phyloP scores from a whole-genome alignment of 2,113 vertebrate genomes.

The Thryonomys swinderianus region DNA sequence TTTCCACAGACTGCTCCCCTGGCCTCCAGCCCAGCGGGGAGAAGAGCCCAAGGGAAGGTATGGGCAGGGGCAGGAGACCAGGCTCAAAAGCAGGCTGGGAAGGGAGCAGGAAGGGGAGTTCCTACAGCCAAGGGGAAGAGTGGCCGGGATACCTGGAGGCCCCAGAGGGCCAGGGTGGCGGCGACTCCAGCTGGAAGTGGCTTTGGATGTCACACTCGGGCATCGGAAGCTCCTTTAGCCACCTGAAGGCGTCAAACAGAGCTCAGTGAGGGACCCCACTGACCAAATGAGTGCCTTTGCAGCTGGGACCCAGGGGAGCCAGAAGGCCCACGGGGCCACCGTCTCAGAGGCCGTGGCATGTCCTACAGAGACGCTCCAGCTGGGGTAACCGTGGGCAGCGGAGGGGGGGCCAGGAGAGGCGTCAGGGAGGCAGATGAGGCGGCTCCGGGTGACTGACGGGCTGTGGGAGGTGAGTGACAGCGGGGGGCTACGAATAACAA shows the following conservation, averaged over 20 bases:
- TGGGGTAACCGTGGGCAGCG: neutral
- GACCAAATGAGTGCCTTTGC: neutral
- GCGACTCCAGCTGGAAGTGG: rapidly evolving
- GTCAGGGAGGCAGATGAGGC: neutral
- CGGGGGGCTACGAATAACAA: conserved; percentile 56
- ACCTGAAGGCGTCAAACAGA: neutral
- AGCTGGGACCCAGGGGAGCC: neutral
- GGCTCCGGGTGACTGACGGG: conserved; percentile 39
- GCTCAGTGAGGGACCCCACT: neutral
- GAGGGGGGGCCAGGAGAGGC: neutral
- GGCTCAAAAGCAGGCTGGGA: rapidly evolving
- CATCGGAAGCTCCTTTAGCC: no score
- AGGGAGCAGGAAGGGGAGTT: neutral
- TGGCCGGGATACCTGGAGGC: rapidly evolving
- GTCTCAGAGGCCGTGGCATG: neutral
- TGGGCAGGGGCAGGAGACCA: neutral
- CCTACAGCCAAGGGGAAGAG: no score
- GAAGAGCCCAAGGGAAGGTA: neutral
- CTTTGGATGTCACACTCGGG: neutral
- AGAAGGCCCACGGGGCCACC: neutral
- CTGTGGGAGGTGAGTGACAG: conserved; percentile 40
- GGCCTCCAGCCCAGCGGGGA: neutral
- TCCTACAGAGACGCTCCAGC: neutral
- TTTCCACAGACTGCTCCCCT: no score
- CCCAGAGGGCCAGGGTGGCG: neutral